A percentile compares a stretch with the other conserved stretches of the same genome.
Conservation (phyloP, 2,113 vertebrate species). For the Mobula hypostoma region DNA sequence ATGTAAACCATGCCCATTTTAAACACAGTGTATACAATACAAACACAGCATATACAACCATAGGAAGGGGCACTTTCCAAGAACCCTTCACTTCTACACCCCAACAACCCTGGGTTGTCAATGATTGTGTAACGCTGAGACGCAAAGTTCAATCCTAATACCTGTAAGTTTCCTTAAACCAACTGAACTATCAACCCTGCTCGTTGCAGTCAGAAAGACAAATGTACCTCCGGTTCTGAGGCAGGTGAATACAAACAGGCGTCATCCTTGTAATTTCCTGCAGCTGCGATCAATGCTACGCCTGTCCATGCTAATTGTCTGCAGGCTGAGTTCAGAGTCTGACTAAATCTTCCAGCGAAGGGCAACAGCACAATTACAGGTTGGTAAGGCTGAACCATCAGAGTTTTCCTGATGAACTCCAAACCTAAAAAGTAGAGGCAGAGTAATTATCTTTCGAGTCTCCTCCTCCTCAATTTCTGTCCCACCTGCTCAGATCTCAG, state of each 20-base stretch:
- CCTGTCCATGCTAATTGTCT: constrained; percentile 52
- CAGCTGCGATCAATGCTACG: constrained; percentile 62
- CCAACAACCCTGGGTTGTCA: not conserved
- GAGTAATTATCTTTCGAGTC: not conserved
- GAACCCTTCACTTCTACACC: not conserved
- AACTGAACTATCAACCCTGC: not conserved
- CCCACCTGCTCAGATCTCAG: not conserved
- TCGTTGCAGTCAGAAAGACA: not conserved
- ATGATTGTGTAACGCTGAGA: not conserved
- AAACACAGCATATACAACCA: too few species aligned
- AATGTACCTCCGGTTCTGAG: constrained; percentile 67
- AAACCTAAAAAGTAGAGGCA: constrained; percentile 56
- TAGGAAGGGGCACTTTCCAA: not conserved
- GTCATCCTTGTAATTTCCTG: constrained; percentile 76
- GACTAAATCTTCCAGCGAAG: constrained; percentile 64
- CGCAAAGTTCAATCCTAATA: not conserved
- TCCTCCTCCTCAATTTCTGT: not conserved
- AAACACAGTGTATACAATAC: too few species aligned
- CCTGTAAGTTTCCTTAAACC: too few species aligned
- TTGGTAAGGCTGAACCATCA: constrained; percentile 44
- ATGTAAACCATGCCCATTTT: too few species aligned
- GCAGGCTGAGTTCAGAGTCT: constrained; percentile 62
- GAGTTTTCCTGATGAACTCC: constrained; percentile 58
- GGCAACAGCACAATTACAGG: constrained; percentile 65
- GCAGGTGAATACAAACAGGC: constrained; percentile 81